phyloP scores from a whole-genome alignment of 2,888 invertebrate genomes.

The Cephus runcator region DNA sequence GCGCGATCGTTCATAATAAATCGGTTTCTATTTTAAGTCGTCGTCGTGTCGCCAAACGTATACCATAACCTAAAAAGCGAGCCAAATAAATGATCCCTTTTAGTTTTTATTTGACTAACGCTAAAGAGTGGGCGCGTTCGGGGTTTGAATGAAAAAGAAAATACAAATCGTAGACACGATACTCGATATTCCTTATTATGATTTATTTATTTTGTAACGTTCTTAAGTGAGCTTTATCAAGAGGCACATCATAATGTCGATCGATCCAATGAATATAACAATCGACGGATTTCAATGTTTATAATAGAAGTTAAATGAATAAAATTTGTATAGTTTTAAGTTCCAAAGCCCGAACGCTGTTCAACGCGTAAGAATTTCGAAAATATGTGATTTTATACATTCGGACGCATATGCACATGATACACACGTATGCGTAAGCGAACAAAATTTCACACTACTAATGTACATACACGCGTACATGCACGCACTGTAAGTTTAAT shows the following conservation, averaged over 20 bases:
- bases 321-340: neutral
- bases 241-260: neutral
- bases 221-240: neutral
- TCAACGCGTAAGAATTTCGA: neutral
- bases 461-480: neutral
- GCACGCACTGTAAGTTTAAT: neutral
- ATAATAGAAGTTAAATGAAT: neutral
- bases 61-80: no score
- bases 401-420: neutral
- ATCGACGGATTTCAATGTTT: neutral
- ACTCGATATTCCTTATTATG: neutral
- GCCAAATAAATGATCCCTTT: no score
- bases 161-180: neutral
- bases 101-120: no score
- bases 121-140: no score
- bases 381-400: neutral
- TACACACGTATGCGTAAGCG: neutral
- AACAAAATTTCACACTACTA: neutral
- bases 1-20: no score
- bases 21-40: no score
- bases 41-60: no score
- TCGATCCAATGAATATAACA: neutral
- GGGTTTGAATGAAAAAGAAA: neutral
- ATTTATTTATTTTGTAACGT: neutral
- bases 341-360: neutral